phyloP scores from a whole-genome alignment of 2,888 invertebrate genomes.

The Unio delphinus region DNA sequence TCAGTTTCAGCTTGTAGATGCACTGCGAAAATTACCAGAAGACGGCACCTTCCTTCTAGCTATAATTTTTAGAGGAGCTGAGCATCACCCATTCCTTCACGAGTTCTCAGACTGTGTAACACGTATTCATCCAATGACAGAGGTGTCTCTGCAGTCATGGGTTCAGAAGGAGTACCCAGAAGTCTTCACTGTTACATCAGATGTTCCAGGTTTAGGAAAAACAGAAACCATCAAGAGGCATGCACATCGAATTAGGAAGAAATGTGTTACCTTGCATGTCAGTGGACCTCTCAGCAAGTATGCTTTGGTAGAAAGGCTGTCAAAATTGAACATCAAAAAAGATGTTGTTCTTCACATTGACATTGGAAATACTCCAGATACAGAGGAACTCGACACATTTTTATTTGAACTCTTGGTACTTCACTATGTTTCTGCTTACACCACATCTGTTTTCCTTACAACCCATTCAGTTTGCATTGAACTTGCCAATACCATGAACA shows the following conservation, averaged over 20 bases:
- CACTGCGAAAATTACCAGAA: constrained; percentile 14
- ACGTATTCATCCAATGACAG: constrained; percentile 21
- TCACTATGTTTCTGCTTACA: constrained; percentile 27
- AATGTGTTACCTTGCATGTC: constrained; percentile 32
- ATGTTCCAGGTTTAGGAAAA: constrained; percentile 45
- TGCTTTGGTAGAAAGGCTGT: constrained; percentile 25
- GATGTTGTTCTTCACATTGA: constrained; percentile 41
- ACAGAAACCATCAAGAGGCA: constrained; percentile 22
- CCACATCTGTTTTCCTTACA: constrained; percentile 17
- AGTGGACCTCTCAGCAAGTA: constrained; percentile 37
- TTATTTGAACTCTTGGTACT: constrained; percentile 49
- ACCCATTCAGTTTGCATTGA: constrained; percentile 36
- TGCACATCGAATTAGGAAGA: constrained; percentile 15
- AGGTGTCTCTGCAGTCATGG: constrained; percentile 9
- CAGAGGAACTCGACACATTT: constrained; percentile 36
- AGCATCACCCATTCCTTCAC: constrained; percentile 38
- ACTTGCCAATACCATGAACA: constrained; percentile 42
- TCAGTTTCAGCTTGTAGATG: constrained; percentile 38
- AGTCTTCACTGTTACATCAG: constrained; percentile 35
- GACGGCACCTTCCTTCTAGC: constrained; percentile 20
- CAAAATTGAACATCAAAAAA: constrained; percentile 12
- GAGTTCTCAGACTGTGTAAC: constrained; percentile 20
- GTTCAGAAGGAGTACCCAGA: constrained; percentile 19
- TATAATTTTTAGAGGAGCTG: constrained; percentile 39
- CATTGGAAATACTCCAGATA: constrained; percentile 31